Evolutionary conservation across 2,888 invertebrate genomes (phyloP).

Genomic region (Sminthurides aquaticus): DNA sequence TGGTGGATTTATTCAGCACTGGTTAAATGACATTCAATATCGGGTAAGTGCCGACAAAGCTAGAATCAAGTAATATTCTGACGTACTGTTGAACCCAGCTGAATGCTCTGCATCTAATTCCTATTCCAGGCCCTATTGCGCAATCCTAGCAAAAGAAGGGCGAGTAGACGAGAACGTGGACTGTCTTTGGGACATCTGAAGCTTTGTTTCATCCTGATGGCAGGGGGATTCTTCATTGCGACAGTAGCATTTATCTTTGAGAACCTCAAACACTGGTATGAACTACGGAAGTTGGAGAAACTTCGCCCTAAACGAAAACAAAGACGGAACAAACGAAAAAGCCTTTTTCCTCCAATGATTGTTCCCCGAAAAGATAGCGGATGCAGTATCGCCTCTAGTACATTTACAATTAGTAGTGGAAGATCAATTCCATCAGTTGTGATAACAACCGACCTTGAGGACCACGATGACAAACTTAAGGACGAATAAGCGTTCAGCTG

Average conservation of each 20-base stretch:
- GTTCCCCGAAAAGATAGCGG: background rate
- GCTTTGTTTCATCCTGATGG: conserved; percentile 33
- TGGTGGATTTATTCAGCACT: conserved; percentile 82
- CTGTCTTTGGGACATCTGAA: conserved; percentile 37
- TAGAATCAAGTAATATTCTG: no score
- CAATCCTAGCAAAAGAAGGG: conserved; percentile 29
- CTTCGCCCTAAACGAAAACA: background rate
- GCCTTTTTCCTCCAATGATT: background rate
- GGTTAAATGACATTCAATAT: conserved; percentile 78
- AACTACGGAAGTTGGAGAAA: background rate
- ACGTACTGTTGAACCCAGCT: no score
- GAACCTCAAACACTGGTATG: conserved; percentile 11
- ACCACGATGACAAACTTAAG: no score
- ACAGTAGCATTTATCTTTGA: conserved; percentile 23
- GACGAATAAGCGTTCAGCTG: no score
- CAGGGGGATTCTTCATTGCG: conserved; percentile 25
- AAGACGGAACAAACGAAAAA: background rate
- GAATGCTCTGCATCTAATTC: background rate
- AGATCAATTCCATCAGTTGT: background rate
- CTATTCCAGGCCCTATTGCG: conserved; percentile 27
- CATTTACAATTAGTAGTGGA: background rate
- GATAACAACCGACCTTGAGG: background rate
- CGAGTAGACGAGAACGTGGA: conserved; percentile 19
- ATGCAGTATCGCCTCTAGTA: background rate
- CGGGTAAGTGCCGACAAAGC: no score